These are phyloP conservation scores for Palaemon carinicauda DNA, from an alignment of 1,140 invertebrate species.

Conservation along the genomic window DNA sequence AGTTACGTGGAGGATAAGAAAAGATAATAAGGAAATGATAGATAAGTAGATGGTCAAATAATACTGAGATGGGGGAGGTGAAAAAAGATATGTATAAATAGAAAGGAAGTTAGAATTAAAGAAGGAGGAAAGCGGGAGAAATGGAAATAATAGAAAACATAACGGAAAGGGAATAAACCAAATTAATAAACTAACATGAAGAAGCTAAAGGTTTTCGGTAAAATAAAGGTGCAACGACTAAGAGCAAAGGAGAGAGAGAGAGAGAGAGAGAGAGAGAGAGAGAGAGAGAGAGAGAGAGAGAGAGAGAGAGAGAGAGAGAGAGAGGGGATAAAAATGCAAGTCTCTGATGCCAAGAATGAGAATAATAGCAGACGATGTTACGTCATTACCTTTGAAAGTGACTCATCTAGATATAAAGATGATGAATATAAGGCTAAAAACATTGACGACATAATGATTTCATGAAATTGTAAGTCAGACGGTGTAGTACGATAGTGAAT, in stretches of 20 bases:
- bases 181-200: neutral
- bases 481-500: too few relatives aligned
- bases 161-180: neutral
- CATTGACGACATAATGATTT: too few relatives aligned
- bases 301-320: neutral
- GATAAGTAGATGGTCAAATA: too few relatives aligned
- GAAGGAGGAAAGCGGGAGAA: neutral
- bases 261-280: neutral
- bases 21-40: too few relatives aligned
- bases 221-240: neutral
- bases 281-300: neutral
- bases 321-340: neutral
- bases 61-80: too few relatives aligned
- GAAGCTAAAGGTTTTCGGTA: neutral
- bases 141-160: neutral
- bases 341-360: neutral
- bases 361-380: neutral
- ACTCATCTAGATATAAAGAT: too few relatives aligned
- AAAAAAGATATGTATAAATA: too few relatives aligned
- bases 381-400: too few relatives aligned
- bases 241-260: neutral
- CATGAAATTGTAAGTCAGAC: too few relatives aligned
- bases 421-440: too few relatives aligned
- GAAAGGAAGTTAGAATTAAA: too few relatives aligned
- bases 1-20: too few relatives aligned